Base-by-base conservation (phyloP, 2,888 invertebrate genomes). In the Dicyrtomina minuta region DNA sequence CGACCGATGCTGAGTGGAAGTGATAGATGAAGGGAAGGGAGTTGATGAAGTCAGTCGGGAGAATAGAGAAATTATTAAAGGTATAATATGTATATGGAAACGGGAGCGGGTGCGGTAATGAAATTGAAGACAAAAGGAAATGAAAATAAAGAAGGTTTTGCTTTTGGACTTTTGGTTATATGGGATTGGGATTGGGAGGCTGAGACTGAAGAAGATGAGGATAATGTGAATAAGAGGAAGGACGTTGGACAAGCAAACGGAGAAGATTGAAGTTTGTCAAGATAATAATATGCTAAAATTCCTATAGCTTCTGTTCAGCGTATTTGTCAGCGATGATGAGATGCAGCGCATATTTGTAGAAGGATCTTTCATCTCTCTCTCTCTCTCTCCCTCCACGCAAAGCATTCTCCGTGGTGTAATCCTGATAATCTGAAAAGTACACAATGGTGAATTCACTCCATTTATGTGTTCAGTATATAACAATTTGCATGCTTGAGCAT, bases 361-460 rank as follows among this genome's bases (percentile, higher is more conserved):
- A 13, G 46, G 46, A 46, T 46, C n/a, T 12, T 4, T 4, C 5
- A 58, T 33, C 33, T 33, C 33, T 33, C 4, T n/a, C n/a, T n/a
- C n/a, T n/a, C 10, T 56, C 27, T 5, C 27, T 2, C 24, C 27
- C 15, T 27, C 22, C n/a, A 15, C 4, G 17, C 2, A 26, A 13
- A 26, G 33, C 58, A 39, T 39, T 33, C 58, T 58, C 58, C 3
- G 20, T 33, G 46, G 61, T 61, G 61, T 61, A 61, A 61, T 61
- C 61, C 61, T 46, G 46, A 61, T 61, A 61, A 61, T 61, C 61
- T 46, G 61, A 61, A 61, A 61, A 61, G 61, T 61, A 61, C 61
- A 61, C 55, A 61, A 61, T 61, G 61, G 61, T 61, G 61, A 61
- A 61, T 61, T 61, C 46, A 17, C 61, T 61, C 61, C 44, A 44